phyloP scores from a whole-genome alignment of 2,888 invertebrate species.

The Cyclophora punctaria region DNA sequence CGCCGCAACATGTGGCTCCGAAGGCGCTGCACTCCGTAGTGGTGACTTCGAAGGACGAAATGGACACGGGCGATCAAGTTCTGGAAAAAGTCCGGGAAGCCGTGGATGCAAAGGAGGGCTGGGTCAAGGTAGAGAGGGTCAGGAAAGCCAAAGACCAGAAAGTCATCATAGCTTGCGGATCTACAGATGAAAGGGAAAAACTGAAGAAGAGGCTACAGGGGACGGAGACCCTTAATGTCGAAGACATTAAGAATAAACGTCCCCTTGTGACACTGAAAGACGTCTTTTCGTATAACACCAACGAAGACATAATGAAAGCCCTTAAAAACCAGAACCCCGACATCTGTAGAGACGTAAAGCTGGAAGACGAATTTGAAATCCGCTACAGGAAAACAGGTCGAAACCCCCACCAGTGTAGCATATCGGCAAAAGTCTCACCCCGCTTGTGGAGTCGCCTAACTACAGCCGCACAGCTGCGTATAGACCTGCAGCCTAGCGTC shows the following conservation, averaged over 20 bases:
- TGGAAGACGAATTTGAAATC: background rate
- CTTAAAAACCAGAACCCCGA: background rate
- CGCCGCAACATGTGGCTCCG: background rate
- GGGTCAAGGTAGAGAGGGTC: background rate
- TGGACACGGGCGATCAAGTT: slow-evolving; percentile 2
- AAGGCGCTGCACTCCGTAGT: slow-evolving; percentile 4
- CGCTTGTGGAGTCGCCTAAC: background rate
- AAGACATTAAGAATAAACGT: background rate
- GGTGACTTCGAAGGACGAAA: background rate
- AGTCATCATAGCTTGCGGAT: slow-evolving; percentile 2
- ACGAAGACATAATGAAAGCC: slow-evolving; percentile 1
- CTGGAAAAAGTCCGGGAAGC: background rate
- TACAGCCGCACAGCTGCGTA: background rate
- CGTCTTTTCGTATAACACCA: background rate
- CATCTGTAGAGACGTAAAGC: no score
- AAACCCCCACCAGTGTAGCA: background rate
- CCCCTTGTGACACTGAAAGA: background rate
- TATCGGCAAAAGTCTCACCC: background rate
- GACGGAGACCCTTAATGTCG: background rate
- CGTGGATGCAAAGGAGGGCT: slow-evolving; percentile 4
- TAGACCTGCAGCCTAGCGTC: slow-evolving; percentile 4
- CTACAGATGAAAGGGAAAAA: background rate
- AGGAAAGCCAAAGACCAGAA: slow-evolving; percentile 5
- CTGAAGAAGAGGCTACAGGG: background rate
- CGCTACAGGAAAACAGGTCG: background rate